Conservation (phyloP, 2,797 vertebrate genomes). For the Microctenopoma steveboyesi region DNA sequence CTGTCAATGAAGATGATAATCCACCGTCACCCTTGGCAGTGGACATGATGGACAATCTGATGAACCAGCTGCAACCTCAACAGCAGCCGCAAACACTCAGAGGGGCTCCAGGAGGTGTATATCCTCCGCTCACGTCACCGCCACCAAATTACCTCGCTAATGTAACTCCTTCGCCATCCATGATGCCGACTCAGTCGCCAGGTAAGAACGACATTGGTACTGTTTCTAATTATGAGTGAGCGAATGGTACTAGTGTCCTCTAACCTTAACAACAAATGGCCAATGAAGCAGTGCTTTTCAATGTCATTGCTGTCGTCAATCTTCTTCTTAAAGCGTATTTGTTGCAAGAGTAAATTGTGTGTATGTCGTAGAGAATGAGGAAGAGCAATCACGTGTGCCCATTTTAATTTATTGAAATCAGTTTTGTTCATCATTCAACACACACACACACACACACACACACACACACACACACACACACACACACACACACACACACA, state of each 20-base stretch:
- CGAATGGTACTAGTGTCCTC: slow-evolving; percentile 28
- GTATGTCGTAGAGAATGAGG: slow-evolving; percentile 5
- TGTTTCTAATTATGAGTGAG: neutral
- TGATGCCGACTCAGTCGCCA: slow-evolving; percentile 98
- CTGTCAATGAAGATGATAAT: slow-evolving; percentile 98
- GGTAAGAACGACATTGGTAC: slow-evolving; percentile 69
- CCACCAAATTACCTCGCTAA: slow-evolving; percentile 93
- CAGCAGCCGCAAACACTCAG: slow-evolving; percentile 76
- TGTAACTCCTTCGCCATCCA: slow-evolving; percentile 94
- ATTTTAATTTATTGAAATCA: slow-evolving; percentile 50
- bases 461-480: too few relatives aligned
- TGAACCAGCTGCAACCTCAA: slow-evolving; percentile 90
- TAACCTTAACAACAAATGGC: slow-evolving; percentile 42
- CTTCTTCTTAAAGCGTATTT: slow-evolving; percentile 34
- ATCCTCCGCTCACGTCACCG: slow-evolving; percentile 96
- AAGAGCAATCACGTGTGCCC: slow-evolving; percentile 56
- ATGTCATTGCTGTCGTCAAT: slow-evolving; percentile 26
- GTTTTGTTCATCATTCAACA: slow-evolving; percentile 56
- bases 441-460: neutral
- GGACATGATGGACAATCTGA: slow-evolving; percentile 93
- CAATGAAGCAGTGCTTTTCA: slow-evolving; percentile 13
- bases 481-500: neutral
- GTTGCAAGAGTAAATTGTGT: slow-evolving; percentile 16
- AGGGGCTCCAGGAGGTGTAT: slow-evolving; percentile 84
- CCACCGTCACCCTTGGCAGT: slow-evolving; percentile 96